phyloP scores from a whole-genome alignment of 1,140 invertebrate genomes.

The Belonocnema kinseyi region DNA sequence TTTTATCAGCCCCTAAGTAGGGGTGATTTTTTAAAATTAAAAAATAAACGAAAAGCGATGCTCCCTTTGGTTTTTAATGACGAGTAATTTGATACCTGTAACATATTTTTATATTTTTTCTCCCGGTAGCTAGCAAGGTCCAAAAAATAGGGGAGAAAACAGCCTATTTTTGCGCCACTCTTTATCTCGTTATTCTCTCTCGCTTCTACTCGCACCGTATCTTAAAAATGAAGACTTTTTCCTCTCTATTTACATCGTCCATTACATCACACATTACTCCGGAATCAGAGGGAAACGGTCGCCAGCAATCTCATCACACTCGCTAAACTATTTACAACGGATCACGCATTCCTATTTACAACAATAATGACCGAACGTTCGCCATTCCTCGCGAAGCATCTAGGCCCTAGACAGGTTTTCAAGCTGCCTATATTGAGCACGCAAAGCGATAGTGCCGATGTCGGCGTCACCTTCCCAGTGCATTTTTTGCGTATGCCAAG shows the following conservation, averaged over 20 bases:
- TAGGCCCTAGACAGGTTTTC: constrained; percentile 16
- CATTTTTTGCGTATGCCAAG: no score
- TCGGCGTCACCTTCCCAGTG: not conserved
- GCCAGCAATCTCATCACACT: constrained; percentile 10
- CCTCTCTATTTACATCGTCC: constrained; percentile 3
- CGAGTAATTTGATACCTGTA: no score
- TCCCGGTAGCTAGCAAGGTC: no score
- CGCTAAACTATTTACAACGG: constrained; percentile 17
- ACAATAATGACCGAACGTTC: constrained; percentile 14
- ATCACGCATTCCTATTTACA: constrained; percentile 25
- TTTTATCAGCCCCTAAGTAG: no score
- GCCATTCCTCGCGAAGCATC: not conserved
- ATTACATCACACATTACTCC: not conserved
- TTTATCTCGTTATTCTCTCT: not conserved
- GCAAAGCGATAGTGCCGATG: not conserved
- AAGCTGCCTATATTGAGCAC: constrained; percentile 25
- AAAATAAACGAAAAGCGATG: no score
- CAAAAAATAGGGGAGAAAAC: no score
- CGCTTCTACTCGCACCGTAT: constrained; percentile 4
- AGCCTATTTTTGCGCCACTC: no score
- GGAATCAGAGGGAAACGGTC: not conserved
- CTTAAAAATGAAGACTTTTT: not conserved
- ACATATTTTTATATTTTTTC: no score
- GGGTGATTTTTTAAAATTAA: no score
- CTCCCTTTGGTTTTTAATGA: no score